Percentiles rank a stretch among this genome's conserved stretches.
Evolutionary conservation across 2,113 vertebrate species (phyloP).

Genomic region (Chinchilla lanigera): DNA sequence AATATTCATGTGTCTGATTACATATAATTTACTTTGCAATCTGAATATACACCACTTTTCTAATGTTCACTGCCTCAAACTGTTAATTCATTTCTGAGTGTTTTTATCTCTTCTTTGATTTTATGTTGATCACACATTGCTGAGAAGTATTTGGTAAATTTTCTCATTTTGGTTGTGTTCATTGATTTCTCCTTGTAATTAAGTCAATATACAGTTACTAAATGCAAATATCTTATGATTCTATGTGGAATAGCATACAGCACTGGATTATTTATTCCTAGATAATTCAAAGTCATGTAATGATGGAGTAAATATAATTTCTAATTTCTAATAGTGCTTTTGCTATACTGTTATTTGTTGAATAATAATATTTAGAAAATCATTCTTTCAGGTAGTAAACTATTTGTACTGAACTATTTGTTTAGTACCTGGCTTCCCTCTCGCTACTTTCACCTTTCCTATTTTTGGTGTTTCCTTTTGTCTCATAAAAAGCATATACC

Average conservation of each 20-base stretch:
- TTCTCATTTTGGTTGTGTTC: not conserved
- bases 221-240: not conserved
- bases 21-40: not conserved
- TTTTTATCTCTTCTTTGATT: not conserved
- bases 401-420: not conserved
- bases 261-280: not conserved
- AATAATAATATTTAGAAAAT: not conserved
- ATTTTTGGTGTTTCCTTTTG: not conserved
- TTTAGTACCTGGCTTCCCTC: not conserved
- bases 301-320: too few species aligned
- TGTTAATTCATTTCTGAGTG: not conserved
- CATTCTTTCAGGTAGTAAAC: not conserved
- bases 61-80: not conserved
- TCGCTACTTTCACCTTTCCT: not conserved
- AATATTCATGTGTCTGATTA: not conserved
- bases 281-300: not conserved
- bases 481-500: not conserved
- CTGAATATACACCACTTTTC: not conserved
- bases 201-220: not conserved
- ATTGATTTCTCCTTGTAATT: not conserved
- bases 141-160: not conserved
- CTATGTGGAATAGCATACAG: not conserved
- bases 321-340: not conserved
- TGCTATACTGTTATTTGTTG: not conserved
- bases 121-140: not conserved